Percentiles rank a stretch among this genome's conserved stretches.
Evolutionary conservation across 2,113 vertebrate genomes (phyloP).

Genomic region (Muntiacus reevesi): DNA sequence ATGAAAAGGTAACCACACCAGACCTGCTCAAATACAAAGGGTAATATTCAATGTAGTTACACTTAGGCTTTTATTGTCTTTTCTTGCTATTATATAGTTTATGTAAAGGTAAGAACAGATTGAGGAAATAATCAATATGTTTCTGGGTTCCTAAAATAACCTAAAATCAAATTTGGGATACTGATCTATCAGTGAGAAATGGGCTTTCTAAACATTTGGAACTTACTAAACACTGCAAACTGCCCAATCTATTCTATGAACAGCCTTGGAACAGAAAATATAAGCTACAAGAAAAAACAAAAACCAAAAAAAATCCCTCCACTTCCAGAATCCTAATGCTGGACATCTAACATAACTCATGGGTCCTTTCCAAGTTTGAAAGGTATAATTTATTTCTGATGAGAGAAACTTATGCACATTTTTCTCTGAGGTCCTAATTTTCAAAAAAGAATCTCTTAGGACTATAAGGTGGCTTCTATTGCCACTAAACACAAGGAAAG

Average conservation of each 20-base stretch:
- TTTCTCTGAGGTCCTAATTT: neutral
- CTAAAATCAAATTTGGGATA: slow-evolving; percentile 1
- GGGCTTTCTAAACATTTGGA: neutral
- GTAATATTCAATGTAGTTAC: neutral
- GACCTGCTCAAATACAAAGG: slow-evolving; percentile 53
- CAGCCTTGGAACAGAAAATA: neutral
- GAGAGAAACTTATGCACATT: neutral
- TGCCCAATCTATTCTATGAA: neutral
- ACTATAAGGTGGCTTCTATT: neutral
- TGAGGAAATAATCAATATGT: neutral
- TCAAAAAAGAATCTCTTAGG: neutral
- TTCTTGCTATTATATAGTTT: neutral
- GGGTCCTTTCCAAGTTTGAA: neutral
- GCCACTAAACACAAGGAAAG: neutral
- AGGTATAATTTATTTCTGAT: neutral
- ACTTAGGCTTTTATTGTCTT: neutral
- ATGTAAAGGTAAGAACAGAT: neutral
- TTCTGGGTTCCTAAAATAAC: neutral
- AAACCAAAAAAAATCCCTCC: neutral
- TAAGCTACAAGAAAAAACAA: neutral
- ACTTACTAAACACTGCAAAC: neutral
- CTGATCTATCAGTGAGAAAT: neutral
- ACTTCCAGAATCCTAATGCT: slow-evolving; percentile 4
- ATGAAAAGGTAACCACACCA: slow-evolving; percentile 46
- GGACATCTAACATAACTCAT: neutral